A percentile compares a stretch with the other conserved stretches of the same genome.
These are phyloP conservation scores for Stenopsyche tienmushanensis DNA, from an alignment of 1,140 invertebrate species.

Conservation along the genomic window DNA sequence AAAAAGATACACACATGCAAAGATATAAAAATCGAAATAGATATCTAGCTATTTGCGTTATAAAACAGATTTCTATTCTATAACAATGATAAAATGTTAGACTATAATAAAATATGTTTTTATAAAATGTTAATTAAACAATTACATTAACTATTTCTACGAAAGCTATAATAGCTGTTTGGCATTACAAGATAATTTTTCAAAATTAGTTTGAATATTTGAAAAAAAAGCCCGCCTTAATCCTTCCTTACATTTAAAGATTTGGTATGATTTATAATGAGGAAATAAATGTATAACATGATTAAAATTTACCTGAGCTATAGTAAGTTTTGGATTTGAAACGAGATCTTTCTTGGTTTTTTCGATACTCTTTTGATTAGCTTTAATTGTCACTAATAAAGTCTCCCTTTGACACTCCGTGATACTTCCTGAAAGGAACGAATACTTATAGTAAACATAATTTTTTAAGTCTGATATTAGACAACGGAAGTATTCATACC, in stretches of 20 bases:
- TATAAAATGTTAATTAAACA: too few species aligned
- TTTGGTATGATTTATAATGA: too few species aligned
- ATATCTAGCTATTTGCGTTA: not conserved
- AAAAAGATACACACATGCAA: not conserved
- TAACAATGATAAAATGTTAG: not conserved
- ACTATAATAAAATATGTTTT: not conserved
- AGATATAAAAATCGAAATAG: not conserved
- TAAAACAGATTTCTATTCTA: not conserved
- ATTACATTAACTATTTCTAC: too few species aligned
- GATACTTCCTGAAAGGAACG: slow-evolving; percentile 49
- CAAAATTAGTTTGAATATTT: too few species aligned
- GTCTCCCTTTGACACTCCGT: slow-evolving; percentile 64
- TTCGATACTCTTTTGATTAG: slow-evolving; percentile 74
- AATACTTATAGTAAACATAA: too few species aligned
- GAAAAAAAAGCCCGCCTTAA: too few species aligned
- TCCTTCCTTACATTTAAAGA: too few species aligned
- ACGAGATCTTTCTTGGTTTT: slow-evolving; percentile 68
- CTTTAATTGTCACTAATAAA: slow-evolving; percentile 73
- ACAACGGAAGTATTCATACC: slow-evolving; percentile 51
- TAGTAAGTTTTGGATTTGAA: slow-evolving; percentile 8
- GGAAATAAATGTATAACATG: too few species aligned
- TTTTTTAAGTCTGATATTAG: not conserved
- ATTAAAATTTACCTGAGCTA: too few species aligned
- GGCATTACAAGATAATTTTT: too few species aligned
- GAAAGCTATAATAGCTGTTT: too few species aligned